A percentile compares a stretch with the other conserved stretches of the same genome.
phyloP scores from a whole-genome alignment of 2,888 invertebrate species.

The Macropis europaea region DNA sequence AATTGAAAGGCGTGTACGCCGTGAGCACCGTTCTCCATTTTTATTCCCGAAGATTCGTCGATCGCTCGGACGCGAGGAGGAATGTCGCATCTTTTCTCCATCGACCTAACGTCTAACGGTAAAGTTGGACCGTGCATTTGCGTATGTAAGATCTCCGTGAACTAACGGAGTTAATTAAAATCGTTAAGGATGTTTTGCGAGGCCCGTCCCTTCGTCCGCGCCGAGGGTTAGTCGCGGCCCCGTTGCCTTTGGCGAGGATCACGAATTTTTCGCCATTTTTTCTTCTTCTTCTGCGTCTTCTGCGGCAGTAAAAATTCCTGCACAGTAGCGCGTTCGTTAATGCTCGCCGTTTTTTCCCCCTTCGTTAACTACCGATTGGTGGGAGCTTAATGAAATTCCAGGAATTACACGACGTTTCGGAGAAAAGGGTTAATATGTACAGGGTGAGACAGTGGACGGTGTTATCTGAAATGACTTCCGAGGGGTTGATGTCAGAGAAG shows the following conservation, averaged over 20 bases:
- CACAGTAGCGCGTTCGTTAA: background rate
- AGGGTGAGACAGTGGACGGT: no score
- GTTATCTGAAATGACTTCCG: no score
- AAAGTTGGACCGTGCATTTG: slow-evolving; percentile 58
- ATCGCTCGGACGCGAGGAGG: slow-evolving; percentile 36
- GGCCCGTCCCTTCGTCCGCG: slow-evolving; percentile 52
- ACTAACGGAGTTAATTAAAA: slow-evolving; percentile 70
- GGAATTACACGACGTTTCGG: no score
- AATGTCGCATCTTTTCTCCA: slow-evolving; percentile 59
- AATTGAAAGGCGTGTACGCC: slow-evolving; percentile 21
- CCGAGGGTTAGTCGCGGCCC: slow-evolving; percentile 27
- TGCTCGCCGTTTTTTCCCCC: background rate
- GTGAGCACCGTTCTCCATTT: slow-evolving; percentile 49
- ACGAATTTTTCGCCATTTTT: background rate
- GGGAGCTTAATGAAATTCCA: no score
- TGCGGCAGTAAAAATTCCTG: slow-evolving; percentile 1
- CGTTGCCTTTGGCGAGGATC: slow-evolving; percentile 20
- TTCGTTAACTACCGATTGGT: background rate
- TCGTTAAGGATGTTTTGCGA: slow-evolving; percentile 63
- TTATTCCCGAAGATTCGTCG: slow-evolving; percentile 45
- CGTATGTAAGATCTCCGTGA: slow-evolving; percentile 55
- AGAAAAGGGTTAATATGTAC: no score
- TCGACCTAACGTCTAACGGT: slow-evolving; percentile 63
- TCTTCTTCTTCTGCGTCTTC: no score
- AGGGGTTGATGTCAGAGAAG: no score